These are phyloP conservation scores for Aeoliscus strigatus DNA, from an alignment of 2,797 vertebrate species.

Conservation along the genomic window DNA sequence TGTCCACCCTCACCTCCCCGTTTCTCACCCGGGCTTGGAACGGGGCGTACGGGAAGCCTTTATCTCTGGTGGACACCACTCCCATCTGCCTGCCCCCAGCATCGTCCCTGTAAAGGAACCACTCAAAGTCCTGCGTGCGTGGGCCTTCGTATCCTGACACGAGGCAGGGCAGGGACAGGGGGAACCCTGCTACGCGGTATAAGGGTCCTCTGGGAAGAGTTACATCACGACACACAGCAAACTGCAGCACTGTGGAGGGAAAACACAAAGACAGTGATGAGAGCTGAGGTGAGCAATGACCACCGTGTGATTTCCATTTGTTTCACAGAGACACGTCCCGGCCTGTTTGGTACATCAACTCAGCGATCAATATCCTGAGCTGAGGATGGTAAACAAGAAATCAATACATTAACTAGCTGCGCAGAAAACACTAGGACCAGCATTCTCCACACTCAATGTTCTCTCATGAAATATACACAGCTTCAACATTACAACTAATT, in stretches of 20 bases:
- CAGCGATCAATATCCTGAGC: constrained; percentile 33
- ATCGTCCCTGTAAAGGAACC: constrained; percentile 79
- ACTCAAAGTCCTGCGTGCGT: constrained; percentile 85
- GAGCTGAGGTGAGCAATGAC: neutral
- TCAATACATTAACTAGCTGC: constrained; percentile 39
- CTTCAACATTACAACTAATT: neutral
- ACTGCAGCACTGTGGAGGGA: constrained; percentile 58
- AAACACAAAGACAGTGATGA: constrained; percentile 3
- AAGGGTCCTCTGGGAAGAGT: constrained; percentile 77
- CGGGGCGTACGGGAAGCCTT: constrained; percentile 74
- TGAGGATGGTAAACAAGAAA: constrained; percentile 39
- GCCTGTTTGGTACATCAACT: constrained; percentile 28
- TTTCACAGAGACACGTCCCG: constrained; percentile 13
- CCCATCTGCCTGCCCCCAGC: constrained; percentile 70
- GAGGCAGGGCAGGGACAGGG: constrained; percentile 76
- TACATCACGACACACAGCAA: constrained; percentile 75
- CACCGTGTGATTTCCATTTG: constrained; percentile 6
- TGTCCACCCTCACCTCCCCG: constrained; percentile 80
- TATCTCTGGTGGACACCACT: constrained; percentile 82
- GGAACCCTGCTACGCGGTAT: constrained; percentile 81
- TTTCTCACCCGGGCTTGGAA: constrained; percentile 73
- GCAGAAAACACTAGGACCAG: constrained; percentile 13
- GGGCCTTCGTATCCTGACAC: constrained; percentile 80
- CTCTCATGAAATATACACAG: neutral
- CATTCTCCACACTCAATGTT: neutral